Conservation (phyloP, 2,797 vertebrate genomes). For the Hypotaenidia okinawae region DNA sequence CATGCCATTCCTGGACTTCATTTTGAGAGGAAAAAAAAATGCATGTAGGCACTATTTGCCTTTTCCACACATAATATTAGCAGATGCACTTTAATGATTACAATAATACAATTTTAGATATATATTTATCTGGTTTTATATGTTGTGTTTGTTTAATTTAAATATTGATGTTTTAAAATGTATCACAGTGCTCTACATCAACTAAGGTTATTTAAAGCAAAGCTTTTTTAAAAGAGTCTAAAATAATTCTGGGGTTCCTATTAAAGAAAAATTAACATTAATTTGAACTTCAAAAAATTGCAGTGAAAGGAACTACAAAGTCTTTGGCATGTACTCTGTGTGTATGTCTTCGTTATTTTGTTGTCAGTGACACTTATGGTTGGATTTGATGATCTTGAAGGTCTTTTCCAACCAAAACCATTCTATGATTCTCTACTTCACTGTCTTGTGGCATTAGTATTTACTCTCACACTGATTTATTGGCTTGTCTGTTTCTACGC, state of each 20-base stretch:
- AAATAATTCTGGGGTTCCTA: neutral
- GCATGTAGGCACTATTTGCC: neutral
- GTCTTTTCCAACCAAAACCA: too few relatives aligned
- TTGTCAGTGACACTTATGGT: neutral
- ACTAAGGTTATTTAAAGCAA: neutral
- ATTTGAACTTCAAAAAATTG: conserved; percentile 3
- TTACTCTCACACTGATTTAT: neutral
- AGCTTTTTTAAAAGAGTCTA: neutral
- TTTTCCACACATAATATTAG: conserved; percentile 1
- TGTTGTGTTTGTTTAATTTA: conserved; percentile 22
- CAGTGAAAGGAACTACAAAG: neutral
- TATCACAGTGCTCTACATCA: neutral
- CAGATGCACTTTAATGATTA: neutral
- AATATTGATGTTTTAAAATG: conserved; percentile 7
- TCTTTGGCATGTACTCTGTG: neutral
- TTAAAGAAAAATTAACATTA: neutral
- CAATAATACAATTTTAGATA: neutral
- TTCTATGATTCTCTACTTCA: neutral
- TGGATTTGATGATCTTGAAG: too few relatives aligned
- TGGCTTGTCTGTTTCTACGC: neutral
- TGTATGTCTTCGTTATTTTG: neutral
- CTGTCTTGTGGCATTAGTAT: neutral
- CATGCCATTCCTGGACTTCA: neutral
- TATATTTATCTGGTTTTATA: neutral
- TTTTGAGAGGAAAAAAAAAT: conserved; percentile 15